phyloP scores from a whole-genome alignment of 2,888 invertebrate species.

The Apocheima hispidaria region DNA sequence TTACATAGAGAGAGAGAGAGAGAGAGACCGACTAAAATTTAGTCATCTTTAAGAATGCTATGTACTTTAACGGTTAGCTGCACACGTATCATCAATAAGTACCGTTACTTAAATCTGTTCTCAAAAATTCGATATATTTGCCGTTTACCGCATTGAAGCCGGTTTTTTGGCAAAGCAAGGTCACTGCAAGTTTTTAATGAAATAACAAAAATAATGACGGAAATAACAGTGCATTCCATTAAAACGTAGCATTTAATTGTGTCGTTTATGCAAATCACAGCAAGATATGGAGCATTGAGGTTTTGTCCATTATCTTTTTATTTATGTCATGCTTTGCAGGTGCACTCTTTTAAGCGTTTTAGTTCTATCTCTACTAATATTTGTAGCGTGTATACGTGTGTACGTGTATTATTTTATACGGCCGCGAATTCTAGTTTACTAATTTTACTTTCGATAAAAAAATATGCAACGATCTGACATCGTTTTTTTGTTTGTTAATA shows the following conservation, averaged over 20 bases:
- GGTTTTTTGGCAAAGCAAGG: slow-evolving; percentile 31
- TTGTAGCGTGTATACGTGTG: too few species aligned
- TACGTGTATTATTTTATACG: too few species aligned
- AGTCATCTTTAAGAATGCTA: neutral
- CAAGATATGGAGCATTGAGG: neutral
- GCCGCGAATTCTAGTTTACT: neutral
- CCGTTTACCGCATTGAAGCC: slow-evolving; percentile 19
- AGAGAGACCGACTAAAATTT: neutral
- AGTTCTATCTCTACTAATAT: too few species aligned
- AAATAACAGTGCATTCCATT: slow-evolving; percentile 23
- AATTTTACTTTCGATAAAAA: neutral
- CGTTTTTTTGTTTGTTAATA: too few species aligned
- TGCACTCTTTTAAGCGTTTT: too few species aligned
- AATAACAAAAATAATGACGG: slow-evolving; percentile 14
- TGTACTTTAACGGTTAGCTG: neutral
- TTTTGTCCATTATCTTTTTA: neutral
- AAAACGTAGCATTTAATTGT: slow-evolving; percentile 18
- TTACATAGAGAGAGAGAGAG: too few species aligned
- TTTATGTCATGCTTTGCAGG: too few species aligned
- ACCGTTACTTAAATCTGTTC: slow-evolving; percentile 27
- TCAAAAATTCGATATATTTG: slow-evolving; percentile 9
- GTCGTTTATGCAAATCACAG: slow-evolving; percentile 16
- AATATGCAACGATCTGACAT: too few species aligned
- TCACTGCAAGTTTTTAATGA: slow-evolving; percentile 25
- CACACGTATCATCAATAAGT: slow-evolving; percentile 38